Evolutionary conservation across 2,113 vertebrate species (phyloP).

Genomic region (Calypte anna): DNA sequence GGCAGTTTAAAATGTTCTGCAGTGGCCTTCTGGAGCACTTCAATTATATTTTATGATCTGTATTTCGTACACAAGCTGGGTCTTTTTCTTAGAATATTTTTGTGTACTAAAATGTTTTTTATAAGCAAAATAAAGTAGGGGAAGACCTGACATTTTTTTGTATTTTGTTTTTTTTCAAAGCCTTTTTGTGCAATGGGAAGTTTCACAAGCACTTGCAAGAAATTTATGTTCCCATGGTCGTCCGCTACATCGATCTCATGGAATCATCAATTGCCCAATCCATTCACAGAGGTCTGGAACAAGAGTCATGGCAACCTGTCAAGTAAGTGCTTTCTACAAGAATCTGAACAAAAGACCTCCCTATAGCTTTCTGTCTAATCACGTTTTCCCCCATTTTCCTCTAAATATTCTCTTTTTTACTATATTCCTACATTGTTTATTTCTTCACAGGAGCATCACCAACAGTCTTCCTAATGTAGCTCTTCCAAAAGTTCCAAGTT

Average conservation of each 20-base stretch:
- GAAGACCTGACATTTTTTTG: constrained; percentile 35
- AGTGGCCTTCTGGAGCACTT: neutral
- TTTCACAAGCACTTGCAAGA: constrained; percentile 98
- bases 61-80: neutral
- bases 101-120: neutral
- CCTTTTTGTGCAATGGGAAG: constrained; percentile 89
- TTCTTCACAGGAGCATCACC: constrained; percentile 92
- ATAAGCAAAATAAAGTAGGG: neutral
- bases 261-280: constrained; percentile 98
- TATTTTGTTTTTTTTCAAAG: constrained; percentile 78
- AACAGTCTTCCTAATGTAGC: constrained; percentile 95
- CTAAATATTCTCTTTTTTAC: constrained; percentile 74
- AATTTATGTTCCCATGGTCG: constrained; percentile 90
- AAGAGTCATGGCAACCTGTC: constrained; percentile 96
- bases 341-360: neutral
- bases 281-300: constrained; percentile 94
- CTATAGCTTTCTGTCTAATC: constrained; percentile 44
- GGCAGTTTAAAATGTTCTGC: neutral
- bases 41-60: neutral
- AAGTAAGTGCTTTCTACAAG: constrained; percentile 82
- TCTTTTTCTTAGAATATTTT: neutral
- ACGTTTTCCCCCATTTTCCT: constrained; percentile 59
- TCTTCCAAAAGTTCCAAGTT: constrained; percentile 96
- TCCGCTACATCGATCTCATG: constrained; percentile 98
- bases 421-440: constrained; percentile 81